These are phyloP conservation scores for Andrena fulva DNA, from an alignment of 2,888 invertebrate species.

Conservation along the genomic window DNA sequence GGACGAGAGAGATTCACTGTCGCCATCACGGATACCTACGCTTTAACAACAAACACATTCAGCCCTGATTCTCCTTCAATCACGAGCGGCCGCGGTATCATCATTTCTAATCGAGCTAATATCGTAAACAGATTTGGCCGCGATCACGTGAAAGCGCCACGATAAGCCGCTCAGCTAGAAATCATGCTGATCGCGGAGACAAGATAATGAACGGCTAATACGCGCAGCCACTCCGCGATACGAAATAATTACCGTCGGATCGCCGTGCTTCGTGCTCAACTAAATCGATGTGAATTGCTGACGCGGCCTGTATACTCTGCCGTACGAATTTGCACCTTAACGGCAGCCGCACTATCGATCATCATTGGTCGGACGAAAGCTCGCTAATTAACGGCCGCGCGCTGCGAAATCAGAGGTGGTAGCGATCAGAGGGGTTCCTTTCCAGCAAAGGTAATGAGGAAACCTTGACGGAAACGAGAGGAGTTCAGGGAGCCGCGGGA, in stretches of 20 bases:
- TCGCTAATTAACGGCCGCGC: background rate
- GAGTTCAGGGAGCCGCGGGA: too few relatives aligned
- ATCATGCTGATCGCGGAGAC: slow-evolving; percentile 69
- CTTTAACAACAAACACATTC: slow-evolving; percentile 5
- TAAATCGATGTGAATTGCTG: slow-evolving; percentile 64
- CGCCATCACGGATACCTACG: too few relatives aligned
- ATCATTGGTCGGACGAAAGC: background rate
- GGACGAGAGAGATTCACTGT: background rate
- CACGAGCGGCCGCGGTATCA: slow-evolving; percentile 29
- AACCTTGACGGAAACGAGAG: too few relatives aligned
- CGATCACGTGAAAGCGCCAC: slow-evolving; percentile 62
- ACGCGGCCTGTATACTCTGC: slow-evolving; percentile 41
- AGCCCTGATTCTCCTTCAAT: slow-evolving; percentile 15
- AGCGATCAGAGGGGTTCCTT: too few relatives aligned
- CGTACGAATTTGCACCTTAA: slow-evolving; percentile 49
- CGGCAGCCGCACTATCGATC: background rate
- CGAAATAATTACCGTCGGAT: slow-evolving; percentile 69
- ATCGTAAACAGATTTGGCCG: slow-evolving; percentile 52
- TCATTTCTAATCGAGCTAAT: slow-evolving; percentile 49
- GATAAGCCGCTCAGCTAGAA: slow-evolving; percentile 69
- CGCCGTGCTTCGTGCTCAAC: slow-evolving; percentile 33
- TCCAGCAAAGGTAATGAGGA: too few relatives aligned
- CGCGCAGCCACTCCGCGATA: slow-evolving; percentile 59
- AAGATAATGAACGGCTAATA: slow-evolving; percentile 68
- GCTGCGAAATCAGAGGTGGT: background rate